These are phyloP conservation scores for Planococcus citri DNA, from an alignment of 1,140 invertebrate genomes.

Conservation along the genomic window DNA sequence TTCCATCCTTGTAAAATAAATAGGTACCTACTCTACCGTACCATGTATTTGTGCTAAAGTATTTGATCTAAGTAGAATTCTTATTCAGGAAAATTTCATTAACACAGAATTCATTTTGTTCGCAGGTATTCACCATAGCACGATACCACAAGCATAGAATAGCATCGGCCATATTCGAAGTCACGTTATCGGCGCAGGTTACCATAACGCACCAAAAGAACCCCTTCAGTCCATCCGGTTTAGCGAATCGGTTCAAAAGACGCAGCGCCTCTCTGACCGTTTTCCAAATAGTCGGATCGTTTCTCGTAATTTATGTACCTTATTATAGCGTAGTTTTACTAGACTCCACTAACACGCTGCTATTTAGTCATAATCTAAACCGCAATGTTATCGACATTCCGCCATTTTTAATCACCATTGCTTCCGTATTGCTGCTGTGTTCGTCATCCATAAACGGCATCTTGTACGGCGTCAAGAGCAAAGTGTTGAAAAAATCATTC, in stretches of 20 bases:
- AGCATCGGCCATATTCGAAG: conserved; percentile 69
- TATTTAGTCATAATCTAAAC: not conserved
- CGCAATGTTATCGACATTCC: not conserved
- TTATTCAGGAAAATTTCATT: no score
- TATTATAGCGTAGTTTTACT: conserved; percentile 56
- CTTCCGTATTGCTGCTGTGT: conserved; percentile 44
- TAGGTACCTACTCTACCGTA: no score
- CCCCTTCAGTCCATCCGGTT: conserved; percentile 41
- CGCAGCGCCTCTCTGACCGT: conserved; percentile 54
- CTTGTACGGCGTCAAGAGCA: conserved; percentile 62
- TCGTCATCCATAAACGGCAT: conserved; percentile 59
- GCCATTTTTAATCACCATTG: conserved; percentile 40
- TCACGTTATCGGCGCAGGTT: conserved; percentile 66
- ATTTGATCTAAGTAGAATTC: no score
- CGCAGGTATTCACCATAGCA: conserved; percentile 58
- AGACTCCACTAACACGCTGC: conserved; percentile 34
- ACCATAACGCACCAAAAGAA: conserved; percentile 69
- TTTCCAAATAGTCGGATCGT: conserved; percentile 46
- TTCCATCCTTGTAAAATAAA: no score
- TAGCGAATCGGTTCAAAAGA: conserved; percentile 42
- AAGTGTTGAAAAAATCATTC: conserved; percentile 51
- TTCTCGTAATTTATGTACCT: conserved; percentile 57
- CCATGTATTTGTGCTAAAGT: no score
- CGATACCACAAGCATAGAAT: conserved; percentile 69
- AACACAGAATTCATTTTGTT: no score